Conservation (phyloP, 2,888 invertebrate species). For the Cheilosia variabilis region DNA sequence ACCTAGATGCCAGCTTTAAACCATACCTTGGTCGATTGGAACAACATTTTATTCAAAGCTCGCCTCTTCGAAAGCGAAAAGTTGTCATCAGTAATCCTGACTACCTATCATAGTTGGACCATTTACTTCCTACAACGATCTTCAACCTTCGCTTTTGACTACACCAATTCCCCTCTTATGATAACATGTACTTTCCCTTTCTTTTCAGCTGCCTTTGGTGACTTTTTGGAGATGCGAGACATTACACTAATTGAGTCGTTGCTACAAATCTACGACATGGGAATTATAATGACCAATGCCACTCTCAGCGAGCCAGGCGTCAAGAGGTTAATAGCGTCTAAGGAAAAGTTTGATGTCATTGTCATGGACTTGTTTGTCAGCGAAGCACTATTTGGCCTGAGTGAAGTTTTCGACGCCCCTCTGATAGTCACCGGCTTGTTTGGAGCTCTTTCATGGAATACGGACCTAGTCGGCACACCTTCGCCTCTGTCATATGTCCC, state of each 20-base stretch:
- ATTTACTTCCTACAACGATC: too few relatives aligned
- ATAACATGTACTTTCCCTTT: background rate
- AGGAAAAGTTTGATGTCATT: constrained; percentile 82
- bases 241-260: background rate
- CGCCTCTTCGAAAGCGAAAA: too few relatives aligned
- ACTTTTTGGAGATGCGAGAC: constrained; percentile 33
- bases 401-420: constrained; percentile 81
- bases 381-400: constrained; percentile 82
- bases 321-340: constrained; percentile 78
- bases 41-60: too few relatives aligned
- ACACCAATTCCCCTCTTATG: too few relatives aligned
- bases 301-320: constrained; percentile 78
- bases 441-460: constrained; percentile 80
- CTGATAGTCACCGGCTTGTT: constrained; percentile 80
- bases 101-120: too few relatives aligned
- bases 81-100: too few relatives aligned
- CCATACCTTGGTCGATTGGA: too few relatives aligned
- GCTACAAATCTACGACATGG: constrained; percentile 75
- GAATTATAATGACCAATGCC: constrained; percentile 77
- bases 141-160: too few relatives aligned
- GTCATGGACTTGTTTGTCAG: constrained; percentile 82
- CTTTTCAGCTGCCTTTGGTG: constrained; percentile 6
- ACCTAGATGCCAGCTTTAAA: too few relatives aligned
- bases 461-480: constrained; percentile 81
- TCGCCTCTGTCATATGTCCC: constrained; percentile 82